Conservation (phyloP, 2,113 vertebrate genomes). For the Bujurquina vittata region DNA sequence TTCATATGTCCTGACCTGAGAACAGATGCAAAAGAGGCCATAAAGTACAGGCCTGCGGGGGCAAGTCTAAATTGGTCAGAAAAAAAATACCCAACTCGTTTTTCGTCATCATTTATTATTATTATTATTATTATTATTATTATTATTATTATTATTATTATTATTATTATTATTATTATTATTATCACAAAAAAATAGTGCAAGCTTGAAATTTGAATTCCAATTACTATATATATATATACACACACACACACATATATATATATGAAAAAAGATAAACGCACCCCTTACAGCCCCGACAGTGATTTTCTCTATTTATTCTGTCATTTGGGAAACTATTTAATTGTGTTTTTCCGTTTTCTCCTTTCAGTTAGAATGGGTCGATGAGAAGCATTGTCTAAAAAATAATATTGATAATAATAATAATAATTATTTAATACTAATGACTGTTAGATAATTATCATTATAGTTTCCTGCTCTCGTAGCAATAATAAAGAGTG, state of each 20-base stretch:
- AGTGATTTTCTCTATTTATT: not conserved
- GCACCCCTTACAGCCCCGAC: too few relatives aligned
- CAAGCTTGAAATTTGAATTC: not conserved
- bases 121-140: too few relatives aligned
- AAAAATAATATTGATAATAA: too few relatives aligned
- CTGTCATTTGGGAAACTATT: accelerated
- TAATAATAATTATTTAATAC: too few relatives aligned
- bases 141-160: too few relatives aligned
- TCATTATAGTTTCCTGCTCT: not conserved
- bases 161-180: too few relatives aligned
- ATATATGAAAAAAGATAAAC: too few relatives aligned
- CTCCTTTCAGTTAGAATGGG: not conserved
- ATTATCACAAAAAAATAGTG: too few relatives aligned
- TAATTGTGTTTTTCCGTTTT: accelerated
- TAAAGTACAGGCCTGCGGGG: not conserved
- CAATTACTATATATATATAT: too few relatives aligned
- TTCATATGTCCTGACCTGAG: slow-evolving; percentile 23
- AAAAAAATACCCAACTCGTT: not conserved
- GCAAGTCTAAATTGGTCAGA: not conserved
- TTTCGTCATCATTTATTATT: not conserved
- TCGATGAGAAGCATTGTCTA: too few relatives aligned
- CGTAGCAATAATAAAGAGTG: not conserved
- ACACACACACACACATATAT: too few relatives aligned
- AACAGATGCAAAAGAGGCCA: slow-evolving; percentile 41
- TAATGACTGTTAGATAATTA: not conserved